Conservation (phyloP, 2,888 invertebrate species). For the Diarsia dahlii region DNA sequence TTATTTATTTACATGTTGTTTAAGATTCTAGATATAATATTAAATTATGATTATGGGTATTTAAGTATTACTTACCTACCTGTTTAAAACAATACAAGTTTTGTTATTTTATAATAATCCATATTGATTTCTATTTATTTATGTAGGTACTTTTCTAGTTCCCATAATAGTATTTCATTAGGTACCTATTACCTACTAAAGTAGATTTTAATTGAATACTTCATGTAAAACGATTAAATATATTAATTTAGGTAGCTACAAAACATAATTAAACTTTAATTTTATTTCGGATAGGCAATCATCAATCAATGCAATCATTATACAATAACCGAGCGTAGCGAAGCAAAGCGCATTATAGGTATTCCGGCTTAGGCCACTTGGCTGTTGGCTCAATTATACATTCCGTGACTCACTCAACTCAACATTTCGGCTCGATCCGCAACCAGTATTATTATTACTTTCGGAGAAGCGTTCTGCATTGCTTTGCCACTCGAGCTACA, state of each 20-base stretch:
- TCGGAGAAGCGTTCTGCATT: conserved; percentile 48
- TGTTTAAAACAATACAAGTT: not conserved
- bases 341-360: conserved; percentile 36
- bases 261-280: conserved; percentile 3
- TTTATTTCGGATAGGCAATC: conserved; percentile 13
- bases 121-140: no score
- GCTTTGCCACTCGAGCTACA: conserved; percentile 63
- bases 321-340: conserved; percentile 35
- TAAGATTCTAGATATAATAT: not conserved
- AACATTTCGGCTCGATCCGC: conserved; percentile 55
- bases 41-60: no score
- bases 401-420: conserved; percentile 44
- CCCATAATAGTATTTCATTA: not conserved
- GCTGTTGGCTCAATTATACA: conserved; percentile 56
- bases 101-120: not conserved
- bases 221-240: not conserved
- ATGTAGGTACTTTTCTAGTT: not conserved
- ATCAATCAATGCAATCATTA: conserved; percentile 31
- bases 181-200: not conserved
- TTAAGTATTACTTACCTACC: no score
- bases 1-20: not conserved
- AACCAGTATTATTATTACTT: conserved; percentile 74
- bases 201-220: not conserved
- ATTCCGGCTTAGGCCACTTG: conserved; percentile 49
- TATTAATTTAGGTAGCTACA: not conserved